Evolutionary conservation across 2,113 vertebrate species (phyloP).

Genomic region (Hydropotes inermis): DNA sequence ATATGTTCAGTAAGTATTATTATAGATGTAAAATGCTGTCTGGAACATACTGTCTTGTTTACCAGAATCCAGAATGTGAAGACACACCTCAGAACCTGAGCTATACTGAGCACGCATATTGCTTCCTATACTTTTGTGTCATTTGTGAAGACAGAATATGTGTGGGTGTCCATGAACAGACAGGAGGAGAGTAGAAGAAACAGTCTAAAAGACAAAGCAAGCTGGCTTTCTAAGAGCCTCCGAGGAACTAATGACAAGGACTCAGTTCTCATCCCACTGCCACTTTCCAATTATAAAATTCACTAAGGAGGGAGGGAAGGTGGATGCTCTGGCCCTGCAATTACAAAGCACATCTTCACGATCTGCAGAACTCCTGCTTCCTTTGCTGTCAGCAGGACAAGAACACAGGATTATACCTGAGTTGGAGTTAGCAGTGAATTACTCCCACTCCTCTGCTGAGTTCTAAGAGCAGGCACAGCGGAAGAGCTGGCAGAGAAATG

Average conservation of each 20-base stretch:
- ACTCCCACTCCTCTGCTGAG: conserved; percentile 61
- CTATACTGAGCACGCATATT: conserved; percentile 10
- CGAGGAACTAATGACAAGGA: not conserved
- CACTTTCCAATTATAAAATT: not conserved
- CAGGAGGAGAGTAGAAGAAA: conserved; percentile 1
- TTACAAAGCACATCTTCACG: not conserved
- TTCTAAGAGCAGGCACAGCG: conserved; percentile 22
- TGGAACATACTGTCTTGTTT: conserved; percentile 59
- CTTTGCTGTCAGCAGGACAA: conserved; percentile 47
- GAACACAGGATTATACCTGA: conserved; percentile 57
- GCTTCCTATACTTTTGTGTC: conserved; percentile 12
- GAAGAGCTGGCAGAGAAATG: conserved; percentile 45
- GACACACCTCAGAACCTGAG: conserved; percentile 27
- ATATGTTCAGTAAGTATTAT: not conserved
- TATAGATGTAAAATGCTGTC: not conserved
- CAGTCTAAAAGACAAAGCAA: conserved; percentile 48
- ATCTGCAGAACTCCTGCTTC: conserved; percentile 2
- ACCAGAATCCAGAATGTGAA: conserved; percentile 6
- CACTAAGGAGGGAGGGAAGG: not conserved
- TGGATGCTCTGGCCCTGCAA: not conserved
- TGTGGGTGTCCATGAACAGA: conserved; percentile 39
- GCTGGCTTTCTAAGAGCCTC: conserved; percentile 20
- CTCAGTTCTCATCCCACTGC: not conserved
- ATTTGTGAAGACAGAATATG: conserved; percentile 27
- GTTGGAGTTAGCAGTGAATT: not conserved